phyloP scores from a whole-genome alignment of 2,888 invertebrate genomes.

The Bruchidius siliquastri region DNA sequence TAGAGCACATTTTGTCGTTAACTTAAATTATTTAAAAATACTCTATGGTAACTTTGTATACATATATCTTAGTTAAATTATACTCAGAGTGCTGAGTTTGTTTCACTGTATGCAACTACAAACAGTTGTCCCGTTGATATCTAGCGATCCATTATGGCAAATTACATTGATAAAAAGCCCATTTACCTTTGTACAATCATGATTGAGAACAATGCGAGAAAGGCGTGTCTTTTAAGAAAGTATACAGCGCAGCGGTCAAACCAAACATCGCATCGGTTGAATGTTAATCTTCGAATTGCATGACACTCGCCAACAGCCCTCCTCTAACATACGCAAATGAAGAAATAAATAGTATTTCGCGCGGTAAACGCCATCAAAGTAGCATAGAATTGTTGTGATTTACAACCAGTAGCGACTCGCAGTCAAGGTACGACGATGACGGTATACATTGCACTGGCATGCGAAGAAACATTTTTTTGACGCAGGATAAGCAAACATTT shows the following conservation, averaged over 20 bases:
- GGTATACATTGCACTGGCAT: no score
- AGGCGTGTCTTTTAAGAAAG: neutral
- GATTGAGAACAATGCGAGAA: neutral
- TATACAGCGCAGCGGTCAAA: neutral
- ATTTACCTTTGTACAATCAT: neutral
- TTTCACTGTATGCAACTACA: no score
- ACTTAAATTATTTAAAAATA: no score
- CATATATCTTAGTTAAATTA: no score
- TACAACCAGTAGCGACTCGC: neutral
- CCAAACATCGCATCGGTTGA: neutral
- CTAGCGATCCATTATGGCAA: neutral
- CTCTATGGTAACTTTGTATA: no score
- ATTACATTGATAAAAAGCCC: neutral
- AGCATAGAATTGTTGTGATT: slow-evolving; percentile 3
- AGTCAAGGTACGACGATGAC: neutral
- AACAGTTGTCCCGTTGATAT: neutral
- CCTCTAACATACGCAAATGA: slow-evolving; percentile 1
- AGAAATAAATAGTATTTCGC: slow-evolving; percentile 10
- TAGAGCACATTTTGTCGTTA: no score
- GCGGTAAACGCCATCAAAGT: slow-evolving; percentile 9
- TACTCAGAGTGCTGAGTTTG: no score
- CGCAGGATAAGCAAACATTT: no score
- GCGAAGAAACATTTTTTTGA: no score
- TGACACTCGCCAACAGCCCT: slow-evolving; percentile 2
- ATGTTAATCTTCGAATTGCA: slow-evolving; percentile 3